Base-by-base conservation (phyloP, 2,113 vertebrate species). In the Bufo bufo region DNA sequence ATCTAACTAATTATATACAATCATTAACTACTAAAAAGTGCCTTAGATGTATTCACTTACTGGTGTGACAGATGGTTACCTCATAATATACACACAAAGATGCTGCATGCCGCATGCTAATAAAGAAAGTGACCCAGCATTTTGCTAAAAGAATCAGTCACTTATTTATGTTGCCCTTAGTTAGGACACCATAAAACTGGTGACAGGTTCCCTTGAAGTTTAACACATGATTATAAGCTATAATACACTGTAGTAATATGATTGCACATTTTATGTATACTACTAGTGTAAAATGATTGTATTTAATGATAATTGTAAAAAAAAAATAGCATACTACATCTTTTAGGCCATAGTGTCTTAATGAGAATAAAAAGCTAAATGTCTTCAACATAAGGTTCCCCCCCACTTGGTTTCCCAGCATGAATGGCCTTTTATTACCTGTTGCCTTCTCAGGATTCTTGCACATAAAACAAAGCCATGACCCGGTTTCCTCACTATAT, bases 381-480 rank as follows among this genome's bases (percentile, higher is more conserved):
- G 20, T 2, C 69, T 10, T 82, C 4, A 17, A 54, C 71, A 66
- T 77, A 56, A 77, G 52, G 12, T 47, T 58, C 56, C 45, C 49
- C 54, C 50, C 77, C 11, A 7, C 69, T 49, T 65, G 20, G 20
- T 77, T 77, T 63, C 47, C 75, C 66, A 82, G 56, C 52, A 72
- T 65, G 59, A 69, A 69, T 43, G 65, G 14, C 83, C 84, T 52
- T 86, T 86, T 79, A 92, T 93, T 92, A 99, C 98, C 97, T 75
- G 96, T 92, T 56, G 98, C 98, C 91, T 95, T 99, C 83, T 99
- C 97, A 0, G 98, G 97, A 93, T 99, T 96, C 92, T 98, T 99
- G 89, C 98, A 99, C 98, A 99, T 99, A 94, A 98, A 99, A 91
- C 98, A 99, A 14, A 97, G 96, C 98, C 98, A 99, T 0, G 94